A percentile compares a stretch with the other conserved stretches of the same genome.
Conservation (phyloP, 1,140 invertebrate genomes). For the Melipona quadrifasciata region DNA sequence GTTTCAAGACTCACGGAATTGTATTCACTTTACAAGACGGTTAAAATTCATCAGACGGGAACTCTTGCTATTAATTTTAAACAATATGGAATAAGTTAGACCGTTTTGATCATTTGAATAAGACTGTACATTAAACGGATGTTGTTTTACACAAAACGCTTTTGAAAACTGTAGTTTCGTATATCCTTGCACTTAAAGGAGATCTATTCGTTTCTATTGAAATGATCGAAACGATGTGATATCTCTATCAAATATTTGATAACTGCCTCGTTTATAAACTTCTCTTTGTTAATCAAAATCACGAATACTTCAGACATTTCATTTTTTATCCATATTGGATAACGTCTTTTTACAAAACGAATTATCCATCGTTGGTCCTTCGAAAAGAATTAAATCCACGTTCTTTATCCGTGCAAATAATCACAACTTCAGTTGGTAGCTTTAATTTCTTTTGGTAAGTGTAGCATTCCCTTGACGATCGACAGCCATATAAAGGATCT, state of each 20-base stretch:
- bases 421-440: not conserved
- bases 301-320: not conserved
- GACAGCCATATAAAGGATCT: not conserved
- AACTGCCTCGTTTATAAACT: not conserved
- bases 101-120: not conserved
- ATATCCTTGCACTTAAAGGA: not conserved
- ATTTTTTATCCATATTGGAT: too few species aligned
- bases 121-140: not conserved
- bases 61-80: not conserved
- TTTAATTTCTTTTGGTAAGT: not conserved
- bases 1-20: not conserved
- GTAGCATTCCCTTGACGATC: not conserved
- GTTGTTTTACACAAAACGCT: not conserved
- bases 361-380: not conserved
- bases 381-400: too few species aligned
- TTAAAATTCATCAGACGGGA: not conserved
- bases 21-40: too few species aligned
- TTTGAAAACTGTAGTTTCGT: not conserved
- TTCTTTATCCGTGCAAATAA: not conserved
- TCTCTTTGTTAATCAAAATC: not conserved
- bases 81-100: not conserved
- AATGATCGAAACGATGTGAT: not conserved
- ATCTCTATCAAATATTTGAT: not conserved
- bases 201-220: not conserved
- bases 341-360: not conserved